A percentile compares a stretch with the other conserved stretches of the same genome.
Evolutionary conservation across 2,888 invertebrate species (phyloP).

Genomic region (Steromphala cineraria): DNA sequence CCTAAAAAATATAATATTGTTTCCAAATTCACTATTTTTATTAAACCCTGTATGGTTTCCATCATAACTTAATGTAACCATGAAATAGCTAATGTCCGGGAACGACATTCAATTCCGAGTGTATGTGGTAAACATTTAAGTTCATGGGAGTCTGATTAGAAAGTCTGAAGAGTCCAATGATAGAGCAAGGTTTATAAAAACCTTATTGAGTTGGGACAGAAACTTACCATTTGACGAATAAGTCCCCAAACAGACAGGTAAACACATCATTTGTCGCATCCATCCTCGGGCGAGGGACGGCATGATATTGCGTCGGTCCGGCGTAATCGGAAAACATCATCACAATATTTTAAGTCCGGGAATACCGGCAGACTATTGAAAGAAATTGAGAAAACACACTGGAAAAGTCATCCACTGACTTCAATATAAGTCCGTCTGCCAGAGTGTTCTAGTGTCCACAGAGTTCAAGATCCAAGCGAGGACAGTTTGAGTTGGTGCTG

Average conservation of each 20-base stretch:
- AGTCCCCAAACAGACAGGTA: constrained; percentile 68
- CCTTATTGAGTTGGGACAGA: neutral
- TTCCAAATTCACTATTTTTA: too few relatives aligned
- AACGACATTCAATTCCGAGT: too few relatives aligned
- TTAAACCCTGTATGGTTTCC: too few relatives aligned
- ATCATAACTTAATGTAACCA: too few relatives aligned
- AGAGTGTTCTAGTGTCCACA: too few relatives aligned
- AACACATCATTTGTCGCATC: constrained; percentile 69
- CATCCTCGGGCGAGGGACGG: constrained; percentile 52
- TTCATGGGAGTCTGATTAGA: too few relatives aligned
- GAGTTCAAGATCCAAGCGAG: neutral
- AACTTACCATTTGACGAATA: constrained; percentile 70
- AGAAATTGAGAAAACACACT: neutral
- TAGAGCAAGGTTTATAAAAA: neutral
- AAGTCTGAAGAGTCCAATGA: too few relatives aligned
- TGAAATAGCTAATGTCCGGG: too few relatives aligned
- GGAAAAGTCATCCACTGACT: neutral
- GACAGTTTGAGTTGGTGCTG: neutral
- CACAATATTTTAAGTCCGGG: neutral
- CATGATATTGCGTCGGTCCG: constrained; percentile 46
- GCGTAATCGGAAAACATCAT: constrained; percentile 61
- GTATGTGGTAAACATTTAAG: too few relatives aligned
- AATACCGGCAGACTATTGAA: neutral
- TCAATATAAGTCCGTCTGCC: too few relatives aligned
- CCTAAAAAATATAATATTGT: too few relatives aligned